A percentile compares a stretch with the other conserved stretches of the same genome.
These are phyloP conservation scores for Epinephelus malabaricus DNA, from an alignment of 2,797 vertebrate species.

Conservation along the genomic window DNA sequence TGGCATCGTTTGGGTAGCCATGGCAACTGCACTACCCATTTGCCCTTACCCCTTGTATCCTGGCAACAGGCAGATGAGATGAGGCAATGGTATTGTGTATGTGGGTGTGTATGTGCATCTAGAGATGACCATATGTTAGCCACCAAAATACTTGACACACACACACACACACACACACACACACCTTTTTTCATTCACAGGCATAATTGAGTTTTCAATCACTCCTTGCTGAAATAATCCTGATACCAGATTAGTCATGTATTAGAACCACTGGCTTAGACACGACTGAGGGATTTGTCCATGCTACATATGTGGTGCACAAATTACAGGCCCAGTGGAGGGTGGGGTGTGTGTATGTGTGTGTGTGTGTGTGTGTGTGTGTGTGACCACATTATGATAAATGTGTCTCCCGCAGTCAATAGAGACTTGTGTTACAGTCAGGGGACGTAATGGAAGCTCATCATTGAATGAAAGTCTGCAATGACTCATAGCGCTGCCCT, in stretches of 20 bases:
- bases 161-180: conserved; percentile 7
- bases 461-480: conserved; percentile 63
- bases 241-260: conserved; percentile 50
- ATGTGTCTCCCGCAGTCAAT: conserved; percentile 26
- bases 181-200: conserved; percentile 36
- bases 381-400: conserved; percentile 9
- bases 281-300: conserved; percentile 42
- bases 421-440: conserved; percentile 43
- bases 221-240: conserved; percentile 44
- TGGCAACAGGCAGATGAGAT: conserved; percentile 81
- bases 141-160: conserved; percentile 31
- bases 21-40: conserved; percentile 72
- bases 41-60: conserved; percentile 81
- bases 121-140: conserved; percentile 51
- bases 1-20: conserved; percentile 77
- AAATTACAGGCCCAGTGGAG: conserved; percentile 26
- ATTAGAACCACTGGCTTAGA: conserved; percentile 50
- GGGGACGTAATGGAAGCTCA: conserved; percentile 44
- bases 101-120: conserved; percentile 30
- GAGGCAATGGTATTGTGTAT: conserved; percentile 58
- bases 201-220: conserved; percentile 59
- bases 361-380: conserved; percentile 13
- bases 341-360: neutral
- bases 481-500: conserved; percentile 53
- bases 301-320: conserved; percentile 13